Percentiles rank a stretch among this genome's conserved stretches.
Conservation (phyloP, 2,113 vertebrate genomes). For the Chaetura pelagica region DNA sequence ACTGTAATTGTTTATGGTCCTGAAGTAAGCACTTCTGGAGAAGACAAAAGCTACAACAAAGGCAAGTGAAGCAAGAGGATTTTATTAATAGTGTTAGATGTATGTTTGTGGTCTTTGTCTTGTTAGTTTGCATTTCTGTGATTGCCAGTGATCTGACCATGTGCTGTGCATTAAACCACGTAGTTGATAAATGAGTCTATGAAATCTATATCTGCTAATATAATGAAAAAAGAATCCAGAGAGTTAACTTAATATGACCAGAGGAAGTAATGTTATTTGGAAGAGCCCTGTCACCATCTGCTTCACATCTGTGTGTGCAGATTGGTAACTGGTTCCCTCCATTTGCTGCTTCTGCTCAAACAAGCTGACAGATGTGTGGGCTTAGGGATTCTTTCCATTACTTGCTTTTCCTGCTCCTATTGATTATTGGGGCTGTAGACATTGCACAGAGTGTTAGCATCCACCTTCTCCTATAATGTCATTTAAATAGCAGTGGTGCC, state of each 20-base stretch:
- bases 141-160: background rate
- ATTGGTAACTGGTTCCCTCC: background rate
- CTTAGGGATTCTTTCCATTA: background rate
- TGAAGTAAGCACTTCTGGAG: background rate
- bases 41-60: background rate
- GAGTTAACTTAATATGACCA: constrained; percentile 6
- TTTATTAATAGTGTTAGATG: background rate
- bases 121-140: background rate
- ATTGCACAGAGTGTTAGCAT: background rate
- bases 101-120: background rate
- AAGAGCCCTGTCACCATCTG: background rate
- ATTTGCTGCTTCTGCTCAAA: background rate
- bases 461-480: background rate
- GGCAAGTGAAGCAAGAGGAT: background rate
- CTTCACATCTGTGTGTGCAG: constrained; percentile 12
- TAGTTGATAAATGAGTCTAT: constrained; percentile 24
- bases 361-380: constrained; percentile 5
- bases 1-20: background rate
- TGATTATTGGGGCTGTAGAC: background rate
- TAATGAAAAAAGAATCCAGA: background rate
- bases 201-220: constrained; percentile 22
- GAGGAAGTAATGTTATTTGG: background rate
- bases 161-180: constrained; percentile 17
- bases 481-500: background rate
- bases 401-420: background rate